A percentile compares a stretch with the other conserved stretches of the same genome.
These are phyloP conservation scores for Protobothrops mucrosquamatus DNA, from an alignment of 2,113 vertebrate genomes.

Conservation along the genomic window DNA sequence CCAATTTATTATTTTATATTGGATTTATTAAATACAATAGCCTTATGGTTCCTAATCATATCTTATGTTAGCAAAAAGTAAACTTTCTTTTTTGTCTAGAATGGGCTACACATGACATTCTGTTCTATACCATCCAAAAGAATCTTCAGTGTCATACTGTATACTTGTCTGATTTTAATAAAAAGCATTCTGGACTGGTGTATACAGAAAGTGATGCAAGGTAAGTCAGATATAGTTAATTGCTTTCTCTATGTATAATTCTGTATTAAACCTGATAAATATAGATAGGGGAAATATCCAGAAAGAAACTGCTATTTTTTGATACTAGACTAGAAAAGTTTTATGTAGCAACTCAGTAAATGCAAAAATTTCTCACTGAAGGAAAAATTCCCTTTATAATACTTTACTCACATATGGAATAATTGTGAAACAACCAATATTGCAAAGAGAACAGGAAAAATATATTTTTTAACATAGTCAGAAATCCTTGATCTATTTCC, in stretches of 20 bases:
- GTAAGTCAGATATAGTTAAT: slow-evolving; percentile 65
- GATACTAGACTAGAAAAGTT: neutral
- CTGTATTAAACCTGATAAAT: neutral
- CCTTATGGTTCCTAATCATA: neutral
- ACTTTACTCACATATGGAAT: neutral
- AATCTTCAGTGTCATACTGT: slow-evolving; percentile 81
- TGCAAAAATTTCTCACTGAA: neutral
- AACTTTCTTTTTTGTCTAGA: slow-evolving; percentile 70
- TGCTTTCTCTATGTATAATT: neutral
- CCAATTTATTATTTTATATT: neutral
- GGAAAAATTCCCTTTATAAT: neutral
- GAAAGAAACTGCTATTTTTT: neutral
- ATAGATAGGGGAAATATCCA: neutral
- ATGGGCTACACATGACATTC: slow-evolving; percentile 84
- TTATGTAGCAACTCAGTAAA: neutral
- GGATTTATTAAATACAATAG: neutral
- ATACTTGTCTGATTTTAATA: slow-evolving; percentile 77
- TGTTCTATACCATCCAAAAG: slow-evolving; percentile 86
- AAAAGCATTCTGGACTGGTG: slow-evolving; percentile 70
- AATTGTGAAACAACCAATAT: neutral
- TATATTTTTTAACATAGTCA: neutral
- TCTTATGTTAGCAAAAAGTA: neutral
- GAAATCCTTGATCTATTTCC: neutral
- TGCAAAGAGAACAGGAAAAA: neutral
- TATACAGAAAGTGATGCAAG: slow-evolving; percentile 85